A percentile compares a stretch with the other conserved stretches of the same genome.
Conservation (phyloP, 2,888 invertebrate genomes). For the Ectobius pallidus region DNA sequence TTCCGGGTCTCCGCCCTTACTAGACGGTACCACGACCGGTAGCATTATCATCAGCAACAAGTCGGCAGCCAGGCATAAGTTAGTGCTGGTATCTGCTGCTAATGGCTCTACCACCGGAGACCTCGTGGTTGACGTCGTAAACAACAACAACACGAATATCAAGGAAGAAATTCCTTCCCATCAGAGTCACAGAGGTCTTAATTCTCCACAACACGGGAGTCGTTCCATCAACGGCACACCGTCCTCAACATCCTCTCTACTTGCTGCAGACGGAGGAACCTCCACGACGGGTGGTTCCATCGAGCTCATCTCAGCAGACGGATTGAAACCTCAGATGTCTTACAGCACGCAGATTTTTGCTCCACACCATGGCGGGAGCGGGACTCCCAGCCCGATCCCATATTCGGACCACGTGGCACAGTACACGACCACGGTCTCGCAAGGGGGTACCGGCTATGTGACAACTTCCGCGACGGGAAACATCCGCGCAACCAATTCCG, state of each 20-base stretch:
- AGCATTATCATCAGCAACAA: conserved; percentile 57
- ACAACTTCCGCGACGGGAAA: conserved; percentile 54
- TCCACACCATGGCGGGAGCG: conserved; percentile 51
- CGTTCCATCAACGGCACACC: conserved; percentile 71
- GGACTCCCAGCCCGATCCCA: conserved; percentile 70
- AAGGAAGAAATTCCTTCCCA: conserved; percentile 61
- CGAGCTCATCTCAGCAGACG: conserved; percentile 58
- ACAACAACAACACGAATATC: conserved; percentile 49
- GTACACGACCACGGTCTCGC: conserved; percentile 49
- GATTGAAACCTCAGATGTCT: conserved; percentile 62
- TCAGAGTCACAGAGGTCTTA: conserved; percentile 66
- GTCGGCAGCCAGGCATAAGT: conserved; percentile 65
- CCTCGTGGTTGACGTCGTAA: conserved; percentile 60
- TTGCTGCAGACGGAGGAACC: conserved; percentile 65
- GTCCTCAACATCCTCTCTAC: conserved; percentile 67
- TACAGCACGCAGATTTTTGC: conserved; percentile 74
- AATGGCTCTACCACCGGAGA: conserved; percentile 52
- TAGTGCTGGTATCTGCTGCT: conserved; percentile 54
- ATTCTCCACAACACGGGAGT: conserved; percentile 69
- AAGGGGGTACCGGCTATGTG: conserved; percentile 50
- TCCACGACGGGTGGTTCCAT: conserved; percentile 54
- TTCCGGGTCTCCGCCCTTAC: conserved; percentile 63
- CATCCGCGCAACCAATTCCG: conserved; percentile 52
- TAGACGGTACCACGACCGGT: conserved; percentile 56
- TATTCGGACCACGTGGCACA: conserved; percentile 53